Percentiles rank a stretch among this genome's conserved stretches.
phyloP scores from a whole-genome alignment of 2,113 vertebrate genomes.

The Taxidea taxus region DNA sequence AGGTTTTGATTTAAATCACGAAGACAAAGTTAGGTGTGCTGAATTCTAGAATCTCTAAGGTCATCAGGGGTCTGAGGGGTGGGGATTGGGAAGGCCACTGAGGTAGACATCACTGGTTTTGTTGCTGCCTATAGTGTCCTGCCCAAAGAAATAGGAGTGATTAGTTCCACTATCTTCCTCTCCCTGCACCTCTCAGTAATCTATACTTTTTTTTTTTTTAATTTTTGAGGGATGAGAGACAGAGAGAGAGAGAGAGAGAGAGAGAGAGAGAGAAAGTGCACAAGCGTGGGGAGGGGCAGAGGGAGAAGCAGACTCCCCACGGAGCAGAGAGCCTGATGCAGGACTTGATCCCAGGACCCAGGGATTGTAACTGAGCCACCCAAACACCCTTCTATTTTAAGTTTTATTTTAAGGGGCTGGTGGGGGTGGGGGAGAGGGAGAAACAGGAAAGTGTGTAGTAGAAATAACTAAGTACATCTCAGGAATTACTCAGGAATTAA shows the following conservation, averaged over 20 bases:
- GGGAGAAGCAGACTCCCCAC: neutral
- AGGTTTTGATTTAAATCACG: neutral
- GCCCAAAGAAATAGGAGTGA: neutral
- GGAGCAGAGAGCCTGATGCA: too few relatives aligned
- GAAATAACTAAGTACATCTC: neutral
- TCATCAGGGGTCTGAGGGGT: neutral
- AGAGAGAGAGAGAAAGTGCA: neutral
- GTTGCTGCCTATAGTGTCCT: neutral
- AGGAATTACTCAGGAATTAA: neutral
- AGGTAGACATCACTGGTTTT: neutral
- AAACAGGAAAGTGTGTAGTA: neutral
- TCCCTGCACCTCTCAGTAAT: neutral
- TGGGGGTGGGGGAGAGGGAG: rapidly evolving
- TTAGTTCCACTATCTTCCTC: neutral
- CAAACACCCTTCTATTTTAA: neutral
- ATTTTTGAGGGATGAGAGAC: too few relatives aligned
- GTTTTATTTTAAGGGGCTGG: rapidly evolving
- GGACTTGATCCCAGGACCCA: neutral
- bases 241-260: too few relatives aligned
- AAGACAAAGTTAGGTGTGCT: neutral
- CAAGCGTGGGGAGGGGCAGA: neutral
- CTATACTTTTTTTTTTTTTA: neutral
- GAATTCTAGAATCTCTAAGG: neutral
- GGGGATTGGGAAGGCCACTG: neutral
- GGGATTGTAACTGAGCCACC: neutral